Percentiles rank a stretch among this genome's conserved stretches.
Conservation (phyloP, 1,140 invertebrate species). For the Pogonomyrmex californicus region DNA sequence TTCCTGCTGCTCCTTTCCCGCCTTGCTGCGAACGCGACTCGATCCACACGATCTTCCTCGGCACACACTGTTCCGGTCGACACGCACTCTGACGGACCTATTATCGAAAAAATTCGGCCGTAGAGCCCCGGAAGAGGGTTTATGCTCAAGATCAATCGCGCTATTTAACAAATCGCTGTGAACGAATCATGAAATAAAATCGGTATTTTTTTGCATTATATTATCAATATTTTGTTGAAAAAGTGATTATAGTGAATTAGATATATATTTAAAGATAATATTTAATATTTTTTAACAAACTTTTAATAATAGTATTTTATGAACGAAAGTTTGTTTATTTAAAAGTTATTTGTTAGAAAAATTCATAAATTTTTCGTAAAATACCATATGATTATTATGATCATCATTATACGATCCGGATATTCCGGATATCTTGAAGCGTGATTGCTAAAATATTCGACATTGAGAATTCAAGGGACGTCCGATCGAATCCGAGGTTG, state of each 20-base stretch:
- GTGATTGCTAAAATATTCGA: slow-evolving; percentile 18
- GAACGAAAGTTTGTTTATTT: not conserved
- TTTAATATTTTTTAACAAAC: not conserved
- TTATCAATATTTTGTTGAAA: not conserved
- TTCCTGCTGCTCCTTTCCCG: slow-evolving; percentile 23
- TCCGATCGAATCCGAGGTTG: not conserved
- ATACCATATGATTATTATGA: not conserved
- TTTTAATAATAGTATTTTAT: not conserved
- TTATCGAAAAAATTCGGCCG: slow-evolving; percentile 32
- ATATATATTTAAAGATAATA: not conserved
- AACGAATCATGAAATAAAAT: not conserved
- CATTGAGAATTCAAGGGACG: slow-evolving; percentile 27
- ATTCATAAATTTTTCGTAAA: not conserved
- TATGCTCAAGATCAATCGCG: not conserved
- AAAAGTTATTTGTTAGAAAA: not conserved
- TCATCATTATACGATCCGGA: too few species aligned
- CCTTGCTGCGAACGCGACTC: slow-evolving; percentile 13
- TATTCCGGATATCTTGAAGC: not conserved
- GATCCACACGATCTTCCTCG: slow-evolving; percentile 12
- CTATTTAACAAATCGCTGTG: not conserved
- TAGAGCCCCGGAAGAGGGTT: not conserved
- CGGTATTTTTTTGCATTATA: not conserved
- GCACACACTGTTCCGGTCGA: slow-evolving; percentile 29
- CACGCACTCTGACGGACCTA: not conserved
- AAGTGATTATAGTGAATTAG: not conserved